Conservation (phyloP, 37 sponge, comb jelly and placozoan species). For the Agelas oroides region DNA sequence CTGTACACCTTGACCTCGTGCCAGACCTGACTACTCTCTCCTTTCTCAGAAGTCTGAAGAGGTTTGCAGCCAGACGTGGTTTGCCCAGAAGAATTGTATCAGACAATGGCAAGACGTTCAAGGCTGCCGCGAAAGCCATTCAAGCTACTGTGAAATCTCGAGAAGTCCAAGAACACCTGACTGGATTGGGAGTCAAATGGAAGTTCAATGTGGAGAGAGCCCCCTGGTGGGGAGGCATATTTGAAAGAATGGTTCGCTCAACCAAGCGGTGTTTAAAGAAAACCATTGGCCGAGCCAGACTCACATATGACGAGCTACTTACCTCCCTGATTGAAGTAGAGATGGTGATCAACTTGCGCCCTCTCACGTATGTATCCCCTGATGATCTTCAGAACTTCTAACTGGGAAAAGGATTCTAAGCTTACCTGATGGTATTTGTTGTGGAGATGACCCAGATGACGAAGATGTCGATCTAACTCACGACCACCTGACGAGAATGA, state of each 20-base stretch:
- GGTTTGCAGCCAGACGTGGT: conserved; percentile 17
- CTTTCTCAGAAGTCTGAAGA: conserved; percentile 10
- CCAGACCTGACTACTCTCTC: neutral
- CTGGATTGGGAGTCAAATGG: conserved; percentile 22
- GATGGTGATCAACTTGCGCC: conserved; percentile 26
- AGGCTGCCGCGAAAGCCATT: conserved; percentile 8
- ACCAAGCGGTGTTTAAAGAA: conserved; percentile 15
- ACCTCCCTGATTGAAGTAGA: conserved; percentile 32
- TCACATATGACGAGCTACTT: conserved; percentile 29
- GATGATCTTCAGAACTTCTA: conserved; percentile 46
- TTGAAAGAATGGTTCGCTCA: conserved; percentile 6
- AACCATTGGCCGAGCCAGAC: neutral
- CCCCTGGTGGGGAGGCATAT: conserved; percentile 32
- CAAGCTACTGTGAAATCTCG: neutral
- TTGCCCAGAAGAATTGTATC: neutral
- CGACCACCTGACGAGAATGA: neutral
- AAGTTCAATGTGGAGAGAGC: conserved; percentile 2
- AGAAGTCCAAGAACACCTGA: neutral
- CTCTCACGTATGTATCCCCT: conserved; percentile 9
- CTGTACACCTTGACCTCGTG: conserved; percentile 26
- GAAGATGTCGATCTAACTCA: neutral
- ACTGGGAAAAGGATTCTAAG: conserved; percentile 16
- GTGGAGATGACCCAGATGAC: conserved; percentile 4
- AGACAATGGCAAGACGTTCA: conserved; percentile 26
- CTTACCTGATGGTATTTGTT: conserved; percentile 8